Percentiles rank a stretch among this genome's conserved stretches.
Conservation (phyloP, 2,888 invertebrate genomes). For the Metallyticus violacea region DNA sequence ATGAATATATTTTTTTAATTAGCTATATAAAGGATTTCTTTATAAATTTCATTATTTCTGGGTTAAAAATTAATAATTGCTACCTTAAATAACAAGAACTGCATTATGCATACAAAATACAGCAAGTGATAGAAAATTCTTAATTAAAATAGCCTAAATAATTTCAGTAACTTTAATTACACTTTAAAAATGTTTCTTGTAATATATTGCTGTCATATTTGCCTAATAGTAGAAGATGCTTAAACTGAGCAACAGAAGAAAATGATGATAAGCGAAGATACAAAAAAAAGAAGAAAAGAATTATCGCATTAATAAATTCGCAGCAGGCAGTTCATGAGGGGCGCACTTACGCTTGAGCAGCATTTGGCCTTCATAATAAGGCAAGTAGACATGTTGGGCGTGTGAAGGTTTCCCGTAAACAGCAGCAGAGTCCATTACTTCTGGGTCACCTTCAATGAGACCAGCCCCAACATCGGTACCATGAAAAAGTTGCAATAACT, state of each 20-base stretch:
- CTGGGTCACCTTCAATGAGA: constrained; percentile 44
- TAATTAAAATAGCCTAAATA: too few species aligned
- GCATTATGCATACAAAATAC: neutral
- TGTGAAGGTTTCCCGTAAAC: constrained; percentile 70
- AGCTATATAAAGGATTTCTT: neutral
- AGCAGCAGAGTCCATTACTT: constrained; percentile 55
- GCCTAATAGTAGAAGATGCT: neutral
- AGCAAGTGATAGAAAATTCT: too few species aligned
- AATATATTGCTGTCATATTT: neutral
- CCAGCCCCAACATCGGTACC: constrained; percentile 18
- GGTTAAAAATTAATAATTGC: neutral
- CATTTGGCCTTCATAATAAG: constrained; percentile 76
- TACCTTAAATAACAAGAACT: neutral
- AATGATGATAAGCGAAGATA: neutral
- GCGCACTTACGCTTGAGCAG: constrained; percentile 72
- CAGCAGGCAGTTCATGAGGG: neutral
- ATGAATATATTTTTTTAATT: too few species aligned
- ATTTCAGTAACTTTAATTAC: neutral
- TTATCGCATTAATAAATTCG: neutral
- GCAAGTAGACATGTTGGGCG: constrained; percentile 77
- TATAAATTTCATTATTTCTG: neutral
- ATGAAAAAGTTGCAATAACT: constrained; percentile 22
- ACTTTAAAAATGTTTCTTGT: neutral
- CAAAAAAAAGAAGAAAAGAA: neutral
- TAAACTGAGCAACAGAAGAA: neutral